A percentile compares a stretch with the other conserved stretches of the same genome.
phyloP scores from a whole-genome alignment of 2,888 invertebrate genomes.

The Sussaba pulchella region DNA sequence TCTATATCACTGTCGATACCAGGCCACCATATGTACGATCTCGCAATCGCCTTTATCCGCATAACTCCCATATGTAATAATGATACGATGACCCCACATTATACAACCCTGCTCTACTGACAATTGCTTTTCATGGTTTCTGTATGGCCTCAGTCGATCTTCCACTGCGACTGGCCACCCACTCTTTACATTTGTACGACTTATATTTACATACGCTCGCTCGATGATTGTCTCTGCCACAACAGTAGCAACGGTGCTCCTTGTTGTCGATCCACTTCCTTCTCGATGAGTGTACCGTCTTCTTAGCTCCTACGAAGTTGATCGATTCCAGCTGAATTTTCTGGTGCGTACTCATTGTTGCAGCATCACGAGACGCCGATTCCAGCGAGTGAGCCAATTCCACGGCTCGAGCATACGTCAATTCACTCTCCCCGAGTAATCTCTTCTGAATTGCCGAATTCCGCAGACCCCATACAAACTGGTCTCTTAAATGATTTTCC shows the following conservation, averaged over 20 bases:
- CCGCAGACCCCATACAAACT: slow-evolving; percentile 58
- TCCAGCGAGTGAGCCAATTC: slow-evolving; percentile 58
- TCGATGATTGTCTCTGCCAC: slow-evolving; percentile 33
- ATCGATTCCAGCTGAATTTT: neutral
- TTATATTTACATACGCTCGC: slow-evolving; percentile 42
- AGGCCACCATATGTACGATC: neutral
- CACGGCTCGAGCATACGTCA: slow-evolving; percentile 39
- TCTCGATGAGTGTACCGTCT: slow-evolving; percentile 17
- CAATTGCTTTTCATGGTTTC: too few species aligned
- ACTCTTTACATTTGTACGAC: slow-evolving; percentile 31
- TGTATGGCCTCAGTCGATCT: neutral
- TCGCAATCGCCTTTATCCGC: neutral
- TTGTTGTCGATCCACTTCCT: neutral
- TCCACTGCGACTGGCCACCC: slow-evolving; percentile 33
- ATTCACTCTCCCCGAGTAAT: slow-evolving; percentile 48
- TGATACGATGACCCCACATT: neutral
- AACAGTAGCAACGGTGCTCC: slow-evolving; percentile 37
- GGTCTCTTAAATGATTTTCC: too few species aligned
- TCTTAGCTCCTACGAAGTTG: slow-evolving; percentile 19
- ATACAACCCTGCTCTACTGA: too few species aligned
- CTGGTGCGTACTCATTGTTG: slow-evolving; percentile 32
- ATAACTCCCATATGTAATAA: neutral
- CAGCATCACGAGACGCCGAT: slow-evolving; percentile 43
- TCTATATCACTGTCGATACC: neutral
- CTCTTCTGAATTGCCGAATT: slow-evolving; percentile 51